Base-by-base conservation (phyloP, 2,888 invertebrate genomes). In the Chelonus formosanus region DNA sequence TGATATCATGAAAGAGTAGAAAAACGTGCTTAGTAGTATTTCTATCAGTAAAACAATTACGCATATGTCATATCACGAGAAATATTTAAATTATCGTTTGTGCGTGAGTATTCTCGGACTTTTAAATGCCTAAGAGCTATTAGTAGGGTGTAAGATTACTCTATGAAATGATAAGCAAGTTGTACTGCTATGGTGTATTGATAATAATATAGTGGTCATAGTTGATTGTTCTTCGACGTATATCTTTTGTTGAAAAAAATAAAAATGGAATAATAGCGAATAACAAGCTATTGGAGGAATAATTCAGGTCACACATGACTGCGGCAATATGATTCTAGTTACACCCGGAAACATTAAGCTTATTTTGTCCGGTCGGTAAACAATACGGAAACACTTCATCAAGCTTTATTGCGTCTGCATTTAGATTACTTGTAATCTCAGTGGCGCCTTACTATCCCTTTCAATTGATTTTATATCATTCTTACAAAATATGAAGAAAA, bases 401-500 rank as follows among this genome's bases (percentile, higher is more conserved):
- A 70, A 68, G 68, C 59, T 70, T 70, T 68, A 70, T 70, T 70
- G 60, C 66, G 70, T 70, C 65, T 70, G 70, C 68, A 70, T 70
- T 58, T 61, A 66, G 68, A 70, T 70, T 62, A 70, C 66, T 66
- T 70, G 54, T 35, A 54, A 54, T 54, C 35, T 35, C 34, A 54
- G 54, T 52, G 8, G 10, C 10, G 6, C 52, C 4, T 31, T 35
- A 35, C 10, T 7, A 20, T 20, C 20, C 20, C 20, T 20, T 20
- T 20, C 20, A 20, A 20, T 20, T 20, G 20, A 20, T 20, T 20
- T 20, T 20, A 20, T 20, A 20, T 20, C 20, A 20, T 20, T 20
- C 20, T 20, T 2, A 20, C 20, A 20, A 20, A 20, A 20, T 20
- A 20, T 20, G 20, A 20, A 20, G 20, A 20, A 20, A 20, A 20